Percentiles rank a stretch among this genome's conserved stretches.
Conservation (phyloP, 53 echinoderm and acorn worm species). For the Paracentrotus lividus region DNA sequence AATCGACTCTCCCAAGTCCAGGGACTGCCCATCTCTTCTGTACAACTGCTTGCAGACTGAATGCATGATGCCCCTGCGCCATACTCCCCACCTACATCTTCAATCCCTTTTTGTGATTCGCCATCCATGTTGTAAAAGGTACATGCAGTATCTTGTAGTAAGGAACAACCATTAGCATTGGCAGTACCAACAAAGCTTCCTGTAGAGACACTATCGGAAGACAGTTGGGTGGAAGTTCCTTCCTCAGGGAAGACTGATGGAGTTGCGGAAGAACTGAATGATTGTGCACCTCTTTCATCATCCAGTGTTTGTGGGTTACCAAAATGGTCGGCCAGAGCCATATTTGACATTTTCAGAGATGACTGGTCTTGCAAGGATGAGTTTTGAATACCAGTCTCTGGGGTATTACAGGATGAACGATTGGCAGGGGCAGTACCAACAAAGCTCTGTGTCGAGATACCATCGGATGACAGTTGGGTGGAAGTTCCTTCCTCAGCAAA, state of each 20-base stretch:
- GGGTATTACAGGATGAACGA: too few species aligned
- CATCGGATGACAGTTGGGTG: not conserved
- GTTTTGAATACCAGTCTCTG: too few species aligned
- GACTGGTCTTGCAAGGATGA: too few species aligned
- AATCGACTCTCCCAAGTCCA: constrained; percentile 11
- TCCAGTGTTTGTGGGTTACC: not conserved
- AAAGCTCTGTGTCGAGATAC: not conserved
- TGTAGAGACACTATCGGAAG: too few species aligned
- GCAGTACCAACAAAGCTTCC: not conserved
- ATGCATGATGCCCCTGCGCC: not conserved
- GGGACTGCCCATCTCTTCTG: not conserved
- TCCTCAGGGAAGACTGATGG: not conserved
- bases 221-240: not conserved
- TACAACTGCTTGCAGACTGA: not conserved
- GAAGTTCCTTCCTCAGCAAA: not conserved
- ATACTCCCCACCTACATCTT: not conserved
- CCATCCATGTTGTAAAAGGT: not conserved
- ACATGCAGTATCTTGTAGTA: not conserved
- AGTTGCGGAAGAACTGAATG: not conserved
- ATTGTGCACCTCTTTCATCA: not conserved
- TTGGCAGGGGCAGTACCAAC: not conserved
- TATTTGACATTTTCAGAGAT: not conserved
- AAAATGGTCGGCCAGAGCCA: not conserved
- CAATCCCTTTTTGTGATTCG: not conserved
- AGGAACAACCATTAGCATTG: not conserved